Conservation (phyloP, 2,113 vertebrate species). For the Otocyon megalotis region DNA sequence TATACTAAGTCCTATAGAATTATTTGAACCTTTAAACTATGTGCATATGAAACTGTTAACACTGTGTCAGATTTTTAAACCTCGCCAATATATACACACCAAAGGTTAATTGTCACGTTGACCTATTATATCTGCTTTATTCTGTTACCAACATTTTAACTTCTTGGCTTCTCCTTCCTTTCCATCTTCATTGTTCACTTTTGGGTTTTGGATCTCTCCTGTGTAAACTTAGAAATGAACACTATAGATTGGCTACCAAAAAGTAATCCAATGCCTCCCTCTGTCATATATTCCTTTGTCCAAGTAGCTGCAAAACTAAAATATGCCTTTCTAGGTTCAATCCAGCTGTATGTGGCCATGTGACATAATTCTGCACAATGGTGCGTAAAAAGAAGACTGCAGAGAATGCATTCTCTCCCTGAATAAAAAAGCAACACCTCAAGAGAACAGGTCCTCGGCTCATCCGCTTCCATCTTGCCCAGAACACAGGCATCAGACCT, state of each 20-base stretch:
- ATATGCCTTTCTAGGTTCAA: not conserved
- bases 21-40: not conserved
- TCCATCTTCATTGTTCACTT: not conserved
- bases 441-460: not conserved
- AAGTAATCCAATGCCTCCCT: not conserved
- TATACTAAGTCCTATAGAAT: not conserved
- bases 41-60: not conserved
- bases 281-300: conserved; percentile 17
- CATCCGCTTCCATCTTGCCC: not conserved
- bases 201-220: not conserved
- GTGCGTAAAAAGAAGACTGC: not conserved
- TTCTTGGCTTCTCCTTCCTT: not conserved
- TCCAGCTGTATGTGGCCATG: not conserved
- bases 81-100: not conserved
- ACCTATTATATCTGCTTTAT: not conserved
- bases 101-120: conserved; percentile 18
- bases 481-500: not conserved
- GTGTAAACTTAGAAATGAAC: not conserved
- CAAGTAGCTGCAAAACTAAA: not conserved
- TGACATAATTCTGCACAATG: not conserved
- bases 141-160: not conserved
- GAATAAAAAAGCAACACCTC: not conserved
- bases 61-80: not conserved
- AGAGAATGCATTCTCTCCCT: not conserved
- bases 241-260: not conserved